phyloP scores from a whole-genome alignment of 2,888 invertebrate genomes.

The Leuctra nigra region DNA sequence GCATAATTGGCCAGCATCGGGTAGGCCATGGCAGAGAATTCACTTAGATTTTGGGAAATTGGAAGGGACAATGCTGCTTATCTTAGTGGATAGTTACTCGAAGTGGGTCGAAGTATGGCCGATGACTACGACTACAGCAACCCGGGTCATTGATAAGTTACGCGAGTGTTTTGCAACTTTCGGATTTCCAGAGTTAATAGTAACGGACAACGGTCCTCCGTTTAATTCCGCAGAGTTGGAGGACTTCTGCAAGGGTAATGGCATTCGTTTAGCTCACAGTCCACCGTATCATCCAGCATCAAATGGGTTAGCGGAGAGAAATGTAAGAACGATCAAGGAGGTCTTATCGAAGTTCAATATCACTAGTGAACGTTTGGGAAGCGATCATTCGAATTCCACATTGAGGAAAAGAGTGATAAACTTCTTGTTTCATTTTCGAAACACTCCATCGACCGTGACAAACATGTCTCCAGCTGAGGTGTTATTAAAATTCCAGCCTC shows the following conservation, averaged over 20 bases:
- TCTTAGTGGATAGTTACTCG: slow-evolving; percentile 30
- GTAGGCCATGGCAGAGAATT: slow-evolving; percentile 29
- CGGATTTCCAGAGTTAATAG: slow-evolving; percentile 31
- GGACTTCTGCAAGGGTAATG: slow-evolving; percentile 25
- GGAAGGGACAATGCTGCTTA: slow-evolving; percentile 28
- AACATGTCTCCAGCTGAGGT: slow-evolving; percentile 22
- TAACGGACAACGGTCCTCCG: slow-evolving; percentile 32
- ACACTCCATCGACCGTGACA: slow-evolving; percentile 14
- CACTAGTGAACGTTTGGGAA: too few species aligned
- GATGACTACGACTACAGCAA: slow-evolving; percentile 27
- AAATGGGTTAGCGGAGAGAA: slow-evolving; percentile 23
- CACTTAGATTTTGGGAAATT: slow-evolving; percentile 31
- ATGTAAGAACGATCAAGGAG: too few species aligned
- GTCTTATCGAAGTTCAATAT: too few species aligned
- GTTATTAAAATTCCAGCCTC: slow-evolving; percentile 22
- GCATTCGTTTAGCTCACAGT: slow-evolving; percentile 26
- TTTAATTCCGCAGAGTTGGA: slow-evolving; percentile 32
- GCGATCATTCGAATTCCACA: too few species aligned
- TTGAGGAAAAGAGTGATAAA: too few species aligned
- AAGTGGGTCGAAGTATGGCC: slow-evolving; percentile 31
- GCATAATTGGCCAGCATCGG: slow-evolving; percentile 30
- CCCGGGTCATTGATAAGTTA: slow-evolving; percentile 25
- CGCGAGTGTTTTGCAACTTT: slow-evolving; percentile 30
- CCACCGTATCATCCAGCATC: slow-evolving; percentile 31
- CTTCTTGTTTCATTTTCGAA: background rate